These are phyloP conservation scores for Falco punctatus DNA, from an alignment of 2,113 vertebrate genomes.

Conservation along the genomic window DNA sequence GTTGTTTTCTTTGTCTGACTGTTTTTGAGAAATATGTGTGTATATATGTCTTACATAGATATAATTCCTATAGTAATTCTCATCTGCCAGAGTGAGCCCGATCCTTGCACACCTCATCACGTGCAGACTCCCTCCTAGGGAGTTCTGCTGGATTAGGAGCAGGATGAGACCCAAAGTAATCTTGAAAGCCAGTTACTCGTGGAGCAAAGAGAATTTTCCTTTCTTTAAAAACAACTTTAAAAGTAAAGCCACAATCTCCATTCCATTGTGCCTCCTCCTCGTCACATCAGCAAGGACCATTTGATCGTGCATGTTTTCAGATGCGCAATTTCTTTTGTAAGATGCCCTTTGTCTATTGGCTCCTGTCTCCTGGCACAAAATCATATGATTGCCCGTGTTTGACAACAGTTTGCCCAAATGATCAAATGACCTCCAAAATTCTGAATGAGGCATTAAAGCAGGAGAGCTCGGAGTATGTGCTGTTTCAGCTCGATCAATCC, in stretches of 20 bases:
- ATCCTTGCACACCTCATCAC: background rate
- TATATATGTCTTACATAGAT: background rate
- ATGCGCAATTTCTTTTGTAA: background rate
- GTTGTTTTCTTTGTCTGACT: background rate
- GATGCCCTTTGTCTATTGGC: constrained; percentile 49
- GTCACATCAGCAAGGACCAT: background rate
- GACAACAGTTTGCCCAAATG: constrained; percentile 34
- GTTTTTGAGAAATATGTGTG: background rate
- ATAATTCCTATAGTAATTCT: background rate
- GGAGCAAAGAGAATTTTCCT: background rate
- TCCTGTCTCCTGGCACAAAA: constrained; percentile 26
- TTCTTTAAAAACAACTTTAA: background rate
- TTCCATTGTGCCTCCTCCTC: background rate
- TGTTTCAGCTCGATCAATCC: background rate
- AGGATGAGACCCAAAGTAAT: background rate
- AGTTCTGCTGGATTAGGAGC: background rate
- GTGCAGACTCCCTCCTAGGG: background rate
- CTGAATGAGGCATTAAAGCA: background rate
- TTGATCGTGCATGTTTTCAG: background rate
- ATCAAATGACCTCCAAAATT: constrained; percentile 29
- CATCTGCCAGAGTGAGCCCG: background rate
- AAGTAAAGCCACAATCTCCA: background rate
- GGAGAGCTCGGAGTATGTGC: background rate
- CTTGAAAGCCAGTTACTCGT: background rate
- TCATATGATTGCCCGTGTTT: constrained; percentile 31